Evolutionary conservation across 2,797 vertebrate species (phyloP), one percentile per base, ranked within the genome.

Genomic region (Pristis pectinata): DNA sequence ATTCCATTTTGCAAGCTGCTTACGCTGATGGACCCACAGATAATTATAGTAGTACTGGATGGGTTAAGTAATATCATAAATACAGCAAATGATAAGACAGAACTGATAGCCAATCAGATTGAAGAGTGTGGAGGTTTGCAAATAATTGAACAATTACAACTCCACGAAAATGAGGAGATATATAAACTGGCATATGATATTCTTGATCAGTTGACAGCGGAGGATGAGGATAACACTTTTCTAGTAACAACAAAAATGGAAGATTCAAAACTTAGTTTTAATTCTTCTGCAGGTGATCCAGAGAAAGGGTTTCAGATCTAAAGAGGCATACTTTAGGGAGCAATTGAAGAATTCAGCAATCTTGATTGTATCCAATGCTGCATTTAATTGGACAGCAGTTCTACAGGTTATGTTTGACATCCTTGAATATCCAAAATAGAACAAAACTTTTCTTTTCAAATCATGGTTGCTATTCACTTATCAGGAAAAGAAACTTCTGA

Each of bases 161-260:
- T 99, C 96, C 99, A 99, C 95, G 99, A 99, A 98, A 99, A 99
- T 96, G 99, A 99, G 97, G 99, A 99, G 97, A 99, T 99, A 98
- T 99, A 99, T 98, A 99, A 99, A 97, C 97, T 99, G 98, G 99
- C 99, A 94, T 99, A 99, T 96, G 99, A 99, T 98, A 99, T 99
- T 97, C 99, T 99, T 95, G 99, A 99, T 97, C 99, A 99, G 96
- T 99, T 93, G 74, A 56, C 85, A 70, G 0, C 95, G 56, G 97
- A 99, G 98, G 99, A 99, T 95, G 99, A 99, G 95, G 99, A 99
- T 98, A 99, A 99, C 97, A 97, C 98, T 96, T 98, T 96, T 98
- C 98, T 99, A 97, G 98, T 99, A 97, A 98, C 99, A 56, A 99
- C 99, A 96, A 97, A 98, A 95, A 98, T 99, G 97, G 98, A 99